Evolutionary conservation across 1,140 invertebrate species (phyloP), one percentile per base, ranked within the genome.

Genomic region (Anagrus nilaparvatae): DNA sequence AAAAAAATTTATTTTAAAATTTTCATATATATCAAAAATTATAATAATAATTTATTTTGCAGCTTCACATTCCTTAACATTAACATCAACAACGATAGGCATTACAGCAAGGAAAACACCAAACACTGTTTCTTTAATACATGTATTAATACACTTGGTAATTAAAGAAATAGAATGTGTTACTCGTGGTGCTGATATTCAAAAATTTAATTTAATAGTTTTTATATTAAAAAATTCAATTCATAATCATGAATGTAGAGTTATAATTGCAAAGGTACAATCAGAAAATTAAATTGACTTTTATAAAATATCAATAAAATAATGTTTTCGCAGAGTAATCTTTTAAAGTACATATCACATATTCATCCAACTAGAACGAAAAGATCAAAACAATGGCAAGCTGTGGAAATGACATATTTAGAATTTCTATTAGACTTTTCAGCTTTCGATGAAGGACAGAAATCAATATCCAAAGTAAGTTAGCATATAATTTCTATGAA

Each of bases 51-150:
- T 29, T 36, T 8, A n/a, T 28, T 51, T 60, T 64, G 19, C 43
- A 73, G 73, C 68, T n/a, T 59, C 64, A 23, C 61, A 65, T 17
- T 69, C 71, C 7, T 48, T 75, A 25, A 58, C 66, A 8, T 54
- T 74, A 30, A 76, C 73, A 1, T 72, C 69, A 16, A 58, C 62
- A 4, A 52, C 70, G 20, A 61, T 69, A n/a, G 73, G 73, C 17
- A 54, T 63, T 9, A 70, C 70, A 13, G 62, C 69, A 5, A 58
- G 73, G 30, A 75, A 70, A 60, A 63, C 62, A 4, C 65, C 72
- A 4, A 70, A 63, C 33, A 70, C 65, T 14, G 41, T 65, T 4
- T 71, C 73, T 0, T 46, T 76, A 12, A 54, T 75, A 21, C 69
- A 75, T 32, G 62, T 63, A 1, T 52, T 74, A 5, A 56, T 72